These are phyloP conservation scores for Orientallactaga sibirica DNA, from an alignment of 2,797 vertebrate species.

Conservation along the genomic window DNA sequence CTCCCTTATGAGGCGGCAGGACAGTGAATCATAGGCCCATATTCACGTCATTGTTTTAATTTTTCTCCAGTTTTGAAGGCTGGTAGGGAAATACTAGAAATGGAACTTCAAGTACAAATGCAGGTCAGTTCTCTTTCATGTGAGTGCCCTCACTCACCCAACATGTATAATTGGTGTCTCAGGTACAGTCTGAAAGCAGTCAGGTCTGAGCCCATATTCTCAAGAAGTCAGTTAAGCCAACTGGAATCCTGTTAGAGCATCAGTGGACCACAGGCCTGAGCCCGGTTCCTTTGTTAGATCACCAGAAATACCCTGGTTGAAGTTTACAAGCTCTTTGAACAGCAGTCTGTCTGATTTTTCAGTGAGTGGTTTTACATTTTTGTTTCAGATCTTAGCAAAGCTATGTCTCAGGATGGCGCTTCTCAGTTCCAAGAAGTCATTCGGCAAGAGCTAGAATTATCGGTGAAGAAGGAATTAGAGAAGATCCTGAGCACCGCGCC, in stretches of 20 bases:
- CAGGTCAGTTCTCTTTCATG: conserved; percentile 32
- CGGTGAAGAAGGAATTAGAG: conserved; percentile 95
- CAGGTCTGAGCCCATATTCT: conserved; percentile 9
- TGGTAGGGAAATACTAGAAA: conserved; percentile 28
- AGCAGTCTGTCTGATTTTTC: too few species aligned
- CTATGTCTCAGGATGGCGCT: conserved; percentile 90
- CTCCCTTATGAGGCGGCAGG: conserved; percentile 1
- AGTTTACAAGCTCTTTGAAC: conserved; percentile 13
- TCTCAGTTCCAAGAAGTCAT: conserved; percentile 98
- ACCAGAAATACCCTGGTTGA: conserved; percentile 26
- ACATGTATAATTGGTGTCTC: conserved; percentile 4
- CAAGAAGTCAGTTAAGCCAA: background rate
- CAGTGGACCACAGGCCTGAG: background rate
- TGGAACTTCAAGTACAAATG: conserved; percentile 12
- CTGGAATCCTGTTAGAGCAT: conserved; percentile 12
- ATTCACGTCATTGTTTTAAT: conserved; percentile 38
- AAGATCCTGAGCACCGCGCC: conserved; percentile 92
- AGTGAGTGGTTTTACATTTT: conserved; percentile 60
- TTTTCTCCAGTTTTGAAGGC: conserved; percentile 51
- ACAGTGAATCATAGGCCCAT: background rate
- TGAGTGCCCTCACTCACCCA: background rate
- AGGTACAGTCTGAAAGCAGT: conserved; percentile 20
- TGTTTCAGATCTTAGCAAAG: conserved; percentile 92
- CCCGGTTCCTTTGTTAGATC: conserved; percentile 37
- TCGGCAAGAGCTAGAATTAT: conserved; percentile 97